Evolutionary conservation across 2,888 invertebrate species (phyloP).

Genomic region (Lithophane ornitopus): DNA sequence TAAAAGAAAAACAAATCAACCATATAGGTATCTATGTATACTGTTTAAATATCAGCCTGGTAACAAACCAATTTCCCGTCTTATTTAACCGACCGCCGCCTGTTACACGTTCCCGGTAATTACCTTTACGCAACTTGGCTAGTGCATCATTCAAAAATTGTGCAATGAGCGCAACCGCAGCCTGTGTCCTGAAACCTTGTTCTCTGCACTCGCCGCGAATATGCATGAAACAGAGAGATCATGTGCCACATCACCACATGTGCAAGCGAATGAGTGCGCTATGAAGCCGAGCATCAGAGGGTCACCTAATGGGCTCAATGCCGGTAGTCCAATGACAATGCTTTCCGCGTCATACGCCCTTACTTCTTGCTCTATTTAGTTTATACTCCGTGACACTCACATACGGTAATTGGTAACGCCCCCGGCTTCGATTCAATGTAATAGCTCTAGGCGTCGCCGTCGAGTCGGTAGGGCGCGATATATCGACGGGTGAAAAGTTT

Average conservation of each 20-base stretch:
- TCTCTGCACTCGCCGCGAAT: not conserved
- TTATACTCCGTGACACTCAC: conserved; percentile 1
- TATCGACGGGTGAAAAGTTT: conserved; percentile 8
- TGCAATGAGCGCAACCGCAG: not conserved
- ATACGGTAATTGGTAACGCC: conserved; percentile 7
- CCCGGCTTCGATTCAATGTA: not conserved
- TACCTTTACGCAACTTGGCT: not conserved
- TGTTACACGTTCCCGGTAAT: conserved; percentile 1
- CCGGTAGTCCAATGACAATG: not conserved
- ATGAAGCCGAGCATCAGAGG: not conserved
- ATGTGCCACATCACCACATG: not conserved
- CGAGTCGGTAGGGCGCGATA: not conserved
- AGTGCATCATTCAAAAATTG: conserved; percentile 1
- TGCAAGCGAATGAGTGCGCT: not conserved
- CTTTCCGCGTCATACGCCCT: not conserved
- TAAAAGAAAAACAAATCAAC: not conserved
- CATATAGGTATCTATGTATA: not conserved
- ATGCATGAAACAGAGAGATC: not conserved
- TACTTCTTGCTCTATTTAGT: conserved; percentile 13
- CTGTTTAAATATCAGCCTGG: not conserved
- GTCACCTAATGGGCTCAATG: not conserved
- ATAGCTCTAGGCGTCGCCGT: conserved; percentile 6
- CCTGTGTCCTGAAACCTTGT: not conserved
- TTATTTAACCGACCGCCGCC: not conserved
- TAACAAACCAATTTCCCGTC: not conserved